A percentile compares a stretch with the other conserved stretches of the same genome.
Conservation (phyloP, 2,888 invertebrate species). For the Stenichneumon culpator region DNA sequence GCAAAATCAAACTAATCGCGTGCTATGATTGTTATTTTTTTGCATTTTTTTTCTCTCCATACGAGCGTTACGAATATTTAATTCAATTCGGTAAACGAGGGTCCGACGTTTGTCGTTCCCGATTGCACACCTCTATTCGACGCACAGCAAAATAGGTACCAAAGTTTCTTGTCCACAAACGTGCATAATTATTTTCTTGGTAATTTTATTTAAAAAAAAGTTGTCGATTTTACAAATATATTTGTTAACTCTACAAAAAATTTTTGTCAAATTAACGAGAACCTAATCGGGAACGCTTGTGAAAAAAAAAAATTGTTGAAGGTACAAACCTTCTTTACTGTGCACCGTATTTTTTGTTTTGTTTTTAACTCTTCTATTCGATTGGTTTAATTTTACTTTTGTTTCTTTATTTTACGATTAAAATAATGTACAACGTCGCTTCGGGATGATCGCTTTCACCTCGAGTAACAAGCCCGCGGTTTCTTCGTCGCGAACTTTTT, state of each 20-base stretch:
- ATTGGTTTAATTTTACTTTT: background rate
- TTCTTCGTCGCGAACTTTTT: slow-evolving; percentile 17
- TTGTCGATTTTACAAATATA: background rate
- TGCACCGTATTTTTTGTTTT: no score
- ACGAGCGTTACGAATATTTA: slow-evolving; percentile 24
- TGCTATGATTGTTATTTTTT: slow-evolving; percentile 3
- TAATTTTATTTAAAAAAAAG: background rate
- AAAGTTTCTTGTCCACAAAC: no score
- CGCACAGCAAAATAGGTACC: no score
- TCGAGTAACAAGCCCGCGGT: background rate
- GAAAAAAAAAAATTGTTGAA: no score
- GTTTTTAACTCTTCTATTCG: slow-evolving; percentile 7
- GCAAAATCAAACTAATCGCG: slow-evolving; percentile 49
- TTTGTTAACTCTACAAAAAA: no score
- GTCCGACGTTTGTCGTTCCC: slow-evolving; percentile 6
- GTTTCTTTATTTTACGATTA: slow-evolving; percentile 6
- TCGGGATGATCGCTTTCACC: background rate
- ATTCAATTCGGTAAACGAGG: slow-evolving; percentile 16
- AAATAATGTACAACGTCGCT: slow-evolving; percentile 30
- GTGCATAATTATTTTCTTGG: no score
- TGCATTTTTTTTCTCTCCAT: slow-evolving; percentile 8
- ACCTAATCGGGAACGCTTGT: no score
- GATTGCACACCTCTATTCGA: background rate
- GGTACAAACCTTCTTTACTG: no score
- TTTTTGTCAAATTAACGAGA: no score